Conservation (phyloP, 2,888 invertebrate genomes). For the Polydesmus complanatus region DNA sequence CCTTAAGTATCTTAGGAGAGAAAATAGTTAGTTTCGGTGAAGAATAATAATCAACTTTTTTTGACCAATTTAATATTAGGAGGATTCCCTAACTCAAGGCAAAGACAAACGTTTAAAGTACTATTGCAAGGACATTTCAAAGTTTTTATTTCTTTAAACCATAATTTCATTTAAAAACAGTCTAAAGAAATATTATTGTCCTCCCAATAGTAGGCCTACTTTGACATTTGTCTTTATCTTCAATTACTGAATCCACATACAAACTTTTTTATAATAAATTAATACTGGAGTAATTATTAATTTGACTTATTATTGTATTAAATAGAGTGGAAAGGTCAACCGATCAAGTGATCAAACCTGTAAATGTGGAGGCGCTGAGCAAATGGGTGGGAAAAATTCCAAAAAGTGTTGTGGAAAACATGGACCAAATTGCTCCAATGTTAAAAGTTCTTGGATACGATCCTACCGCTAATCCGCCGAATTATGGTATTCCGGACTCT, state of each 20-base stretch:
- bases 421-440: constrained; percentile 91
- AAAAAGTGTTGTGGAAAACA: constrained; percentile 77
- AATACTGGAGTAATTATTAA: background rate
- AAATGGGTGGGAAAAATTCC: constrained; percentile 40
- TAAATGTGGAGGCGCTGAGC: constrained; percentile 73
- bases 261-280: background rate
- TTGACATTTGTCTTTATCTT: too few species aligned
- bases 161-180: too few species aligned
- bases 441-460: constrained; percentile 78
- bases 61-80: too few species aligned
- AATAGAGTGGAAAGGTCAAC: constrained; percentile 88
- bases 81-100: too few species aligned
- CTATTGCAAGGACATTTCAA: too few species aligned
- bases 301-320: constrained; percentile 22
- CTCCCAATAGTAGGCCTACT: too few species aligned
- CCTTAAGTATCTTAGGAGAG: too few species aligned
- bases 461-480: constrained; percentile 89
- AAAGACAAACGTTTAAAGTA: too few species aligned
- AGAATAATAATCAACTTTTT: too few species aligned
- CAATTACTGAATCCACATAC: background rate
- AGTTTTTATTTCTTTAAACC: too few species aligned
- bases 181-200: too few species aligned
- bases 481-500: constrained; percentile 73
- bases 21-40: too few species aligned
- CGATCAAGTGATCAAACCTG: constrained; percentile 96